Evolutionary conservation across 2,113 vertebrate species (phyloP).

Genomic region (Pygathrix nemaeus): DNA sequence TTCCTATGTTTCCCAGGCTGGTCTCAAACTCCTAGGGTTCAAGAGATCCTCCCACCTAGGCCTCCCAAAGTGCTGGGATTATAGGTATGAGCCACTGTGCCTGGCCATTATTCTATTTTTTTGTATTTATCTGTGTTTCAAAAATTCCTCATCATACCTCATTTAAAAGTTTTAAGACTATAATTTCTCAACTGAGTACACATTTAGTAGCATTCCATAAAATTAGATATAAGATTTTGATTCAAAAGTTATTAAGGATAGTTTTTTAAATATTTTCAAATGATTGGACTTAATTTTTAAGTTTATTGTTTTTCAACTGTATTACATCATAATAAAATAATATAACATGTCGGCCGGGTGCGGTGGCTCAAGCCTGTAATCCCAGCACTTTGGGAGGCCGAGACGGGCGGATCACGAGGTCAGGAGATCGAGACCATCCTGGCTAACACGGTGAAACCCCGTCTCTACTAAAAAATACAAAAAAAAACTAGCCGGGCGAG

Average conservation of each 20-base stretch:
- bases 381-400: no score
- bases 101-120: not conserved
- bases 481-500: no score
- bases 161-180: not conserved
- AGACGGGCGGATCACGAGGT: no score
- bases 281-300: not conserved
- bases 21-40: no score
- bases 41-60: no score
- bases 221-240: not conserved
- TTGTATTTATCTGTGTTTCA: not conserved
- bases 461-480: no score
- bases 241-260: not conserved
- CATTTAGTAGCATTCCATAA: constrained; percentile 3
- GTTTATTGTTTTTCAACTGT: constrained; percentile 6
- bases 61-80: no score
- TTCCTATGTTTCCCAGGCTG: no score
- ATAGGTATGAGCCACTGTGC: no score
- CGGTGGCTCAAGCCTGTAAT: no score
- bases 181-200: not conserved
- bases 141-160: not conserved
- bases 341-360: not conserved
- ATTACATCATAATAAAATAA: not conserved
- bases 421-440: no score
- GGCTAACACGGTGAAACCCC: no score
- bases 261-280: not conserved